These are phyloP conservation scores for Stramonita haemastoma DNA, from an alignment of 2,888 invertebrate genomes.

Conservation along the genomic window DNA sequence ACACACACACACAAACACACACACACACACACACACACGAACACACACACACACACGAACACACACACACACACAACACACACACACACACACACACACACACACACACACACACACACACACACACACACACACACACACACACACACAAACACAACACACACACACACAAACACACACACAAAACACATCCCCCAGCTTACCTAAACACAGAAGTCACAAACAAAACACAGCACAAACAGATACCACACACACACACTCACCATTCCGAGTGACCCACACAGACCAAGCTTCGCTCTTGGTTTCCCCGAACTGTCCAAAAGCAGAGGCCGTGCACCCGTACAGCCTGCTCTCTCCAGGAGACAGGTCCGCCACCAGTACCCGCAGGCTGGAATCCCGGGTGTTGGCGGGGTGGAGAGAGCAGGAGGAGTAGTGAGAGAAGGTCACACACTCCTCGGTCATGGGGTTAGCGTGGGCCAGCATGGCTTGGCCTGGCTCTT, in stretches of 20 bases:
- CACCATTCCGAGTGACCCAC: not conserved
- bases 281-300: not conserved
- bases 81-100: no score
- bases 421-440: not conserved
- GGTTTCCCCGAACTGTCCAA: not conserved
- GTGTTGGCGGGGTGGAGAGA: slow-evolving; percentile 2
- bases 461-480: slow-evolving; percentile 12
- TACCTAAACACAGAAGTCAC: no score
- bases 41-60: no score
- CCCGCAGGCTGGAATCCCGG: slow-evolving; percentile 8
- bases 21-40: no score
- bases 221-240: not conserved
- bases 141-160: no score
- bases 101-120: no score
- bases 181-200: no score
- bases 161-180: no score
- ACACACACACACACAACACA: no score
- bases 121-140: no score
- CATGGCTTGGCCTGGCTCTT: not conserved
- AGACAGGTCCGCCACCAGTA: slow-evolving; percentile 26
- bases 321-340: not conserved
- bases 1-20: no score
- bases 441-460: slow-evolving; percentile 25
- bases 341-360: no score
- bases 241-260: not conserved